phyloP scores from a whole-genome alignment of 2,113 vertebrate genomes.

The Columba janthina region DNA sequence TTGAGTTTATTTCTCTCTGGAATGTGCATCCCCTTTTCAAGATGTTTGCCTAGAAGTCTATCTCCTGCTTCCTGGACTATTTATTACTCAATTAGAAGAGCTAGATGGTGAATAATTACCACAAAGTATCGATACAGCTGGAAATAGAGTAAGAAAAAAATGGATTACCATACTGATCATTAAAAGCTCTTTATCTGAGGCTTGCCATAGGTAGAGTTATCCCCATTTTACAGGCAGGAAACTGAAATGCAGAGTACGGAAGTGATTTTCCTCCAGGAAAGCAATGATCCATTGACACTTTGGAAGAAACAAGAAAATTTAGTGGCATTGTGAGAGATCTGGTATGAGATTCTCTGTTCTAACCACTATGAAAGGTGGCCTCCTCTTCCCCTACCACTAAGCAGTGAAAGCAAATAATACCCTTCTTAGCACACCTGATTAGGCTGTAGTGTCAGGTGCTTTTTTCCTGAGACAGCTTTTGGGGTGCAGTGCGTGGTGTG shows the following conservation, averaged over 20 bases:
- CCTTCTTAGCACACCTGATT: neutral
- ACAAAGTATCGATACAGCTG: neutral
- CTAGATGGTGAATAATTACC: conserved; percentile 30
- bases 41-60: neutral
- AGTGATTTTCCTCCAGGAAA: conserved; percentile 10
- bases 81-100: conserved; percentile 37
- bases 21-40: neutral
- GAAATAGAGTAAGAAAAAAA: conserved; percentile 24
- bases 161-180: neutral
- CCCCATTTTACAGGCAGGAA: neutral
- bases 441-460: neutral
- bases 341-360: neutral
- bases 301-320: neutral
- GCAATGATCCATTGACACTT: neutral
- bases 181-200: conserved; percentile 3
- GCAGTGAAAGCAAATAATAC: neutral
- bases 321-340: neutral
- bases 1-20: neutral
- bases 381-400: neutral
- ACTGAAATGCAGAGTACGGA: neutral
- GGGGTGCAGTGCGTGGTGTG: neutral
- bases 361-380: neutral
- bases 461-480: neutral
- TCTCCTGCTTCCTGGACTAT: conserved; percentile 18
- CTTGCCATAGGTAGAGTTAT: neutral